Evolutionary conservation across 2,888 invertebrate genomes (phyloP).

Genomic region (Megalurothrips usitatus): DNA sequence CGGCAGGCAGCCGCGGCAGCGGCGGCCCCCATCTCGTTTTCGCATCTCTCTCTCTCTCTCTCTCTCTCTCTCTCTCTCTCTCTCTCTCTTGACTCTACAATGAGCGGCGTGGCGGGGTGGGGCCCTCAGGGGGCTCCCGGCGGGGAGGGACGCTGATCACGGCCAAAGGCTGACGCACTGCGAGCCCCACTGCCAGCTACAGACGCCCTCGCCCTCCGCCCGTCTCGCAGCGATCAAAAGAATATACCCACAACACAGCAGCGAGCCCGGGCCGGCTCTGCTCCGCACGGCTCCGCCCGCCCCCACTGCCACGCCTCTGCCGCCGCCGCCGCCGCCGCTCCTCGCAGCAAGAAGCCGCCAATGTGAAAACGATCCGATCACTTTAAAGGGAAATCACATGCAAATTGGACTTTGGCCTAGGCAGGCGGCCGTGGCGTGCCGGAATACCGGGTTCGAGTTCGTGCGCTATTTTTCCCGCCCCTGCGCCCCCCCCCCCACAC

Average conservation of each 20-base stretch:
- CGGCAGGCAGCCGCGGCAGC: no score
- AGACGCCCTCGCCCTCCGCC: background rate
- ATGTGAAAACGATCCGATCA: conserved; percentile 16
- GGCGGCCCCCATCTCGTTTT: no score
- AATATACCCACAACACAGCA: background rate
- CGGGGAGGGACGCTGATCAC: background rate
- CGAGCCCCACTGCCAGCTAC: background rate
- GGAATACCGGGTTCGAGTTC: background rate
- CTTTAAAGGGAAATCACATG: conserved; percentile 25
- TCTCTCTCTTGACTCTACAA: no score
- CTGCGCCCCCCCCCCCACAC: background rate
- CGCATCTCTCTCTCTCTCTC: no score
- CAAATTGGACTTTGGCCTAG: conserved; percentile 4
- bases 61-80: no score
- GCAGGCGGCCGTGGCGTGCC: background rate
- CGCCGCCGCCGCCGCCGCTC: background rate
- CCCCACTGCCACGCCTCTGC: background rate
- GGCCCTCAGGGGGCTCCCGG: no score
- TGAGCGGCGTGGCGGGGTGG: no score
- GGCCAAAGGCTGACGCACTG: background rate
- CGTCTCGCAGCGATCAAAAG: conserved; percentile 1
- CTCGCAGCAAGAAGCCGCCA: background rate
- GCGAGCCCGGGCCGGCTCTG: background rate
- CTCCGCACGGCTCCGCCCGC: background rate
- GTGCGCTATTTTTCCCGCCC: background rate